Percentiles rank a stretch among this genome's conserved stretches.
Evolutionary conservation across 2,888 invertebrate genomes (phyloP).

Genomic region (Hecatera dysodea): DNA sequence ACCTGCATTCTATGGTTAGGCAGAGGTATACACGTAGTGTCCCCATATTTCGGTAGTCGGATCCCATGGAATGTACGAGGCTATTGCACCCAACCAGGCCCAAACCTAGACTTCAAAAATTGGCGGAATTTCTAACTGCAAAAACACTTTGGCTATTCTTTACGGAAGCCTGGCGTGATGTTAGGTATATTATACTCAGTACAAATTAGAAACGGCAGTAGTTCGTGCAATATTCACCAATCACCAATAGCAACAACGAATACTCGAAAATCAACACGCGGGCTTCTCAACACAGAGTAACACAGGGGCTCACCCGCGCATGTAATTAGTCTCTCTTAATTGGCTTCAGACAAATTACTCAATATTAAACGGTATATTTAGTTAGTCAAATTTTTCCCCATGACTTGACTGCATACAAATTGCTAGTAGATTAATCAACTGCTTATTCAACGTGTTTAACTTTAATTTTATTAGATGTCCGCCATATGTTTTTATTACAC

Average conservation of each 20-base stretch:
- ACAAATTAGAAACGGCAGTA: conserved; percentile 12
- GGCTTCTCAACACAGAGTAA: conserved; percentile 27
- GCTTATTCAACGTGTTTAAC: conserved; percentile 29
- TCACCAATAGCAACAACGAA: conserved; percentile 28
- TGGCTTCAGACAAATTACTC: conserved; percentile 68
- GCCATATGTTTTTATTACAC: conserved; percentile 40
- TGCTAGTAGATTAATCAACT: conserved; percentile 47
- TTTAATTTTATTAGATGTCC: conserved; percentile 30
- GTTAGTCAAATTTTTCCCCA: conserved; percentile 55
- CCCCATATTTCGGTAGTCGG: too few species aligned
- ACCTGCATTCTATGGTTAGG: neutral
- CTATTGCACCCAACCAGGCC: too few species aligned
- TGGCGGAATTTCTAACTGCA: too few species aligned
- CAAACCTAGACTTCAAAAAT: too few species aligned
- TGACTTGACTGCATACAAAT: conserved; percentile 58
- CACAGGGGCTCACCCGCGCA: conserved; percentile 37
- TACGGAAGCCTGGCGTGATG: neutral
- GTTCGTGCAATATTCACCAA: conserved; percentile 26
- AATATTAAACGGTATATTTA: conserved; percentile 60
- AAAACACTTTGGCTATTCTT: neutral
- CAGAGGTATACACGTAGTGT: too few species aligned
- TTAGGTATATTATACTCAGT: neutral
- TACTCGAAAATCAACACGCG: conserved; percentile 39
- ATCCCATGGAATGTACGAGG: too few species aligned
- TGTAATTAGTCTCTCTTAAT: conserved; percentile 69